Conservation (phyloP, 2,113 vertebrate genomes). For the Periophthalmus modestus region DNA sequence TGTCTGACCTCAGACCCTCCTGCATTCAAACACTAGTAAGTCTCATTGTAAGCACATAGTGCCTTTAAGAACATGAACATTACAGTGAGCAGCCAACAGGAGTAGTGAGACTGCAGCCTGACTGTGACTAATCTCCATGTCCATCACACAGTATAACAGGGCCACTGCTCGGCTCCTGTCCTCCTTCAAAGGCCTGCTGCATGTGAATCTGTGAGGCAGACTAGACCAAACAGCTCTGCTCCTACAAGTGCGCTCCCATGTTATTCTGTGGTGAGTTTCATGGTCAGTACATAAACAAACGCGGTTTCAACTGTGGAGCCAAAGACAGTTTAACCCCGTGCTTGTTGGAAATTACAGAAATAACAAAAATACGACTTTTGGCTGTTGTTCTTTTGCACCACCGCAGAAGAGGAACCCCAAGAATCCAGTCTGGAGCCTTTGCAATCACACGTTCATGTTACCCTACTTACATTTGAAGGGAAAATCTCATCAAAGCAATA, state of each 20-base stretch:
- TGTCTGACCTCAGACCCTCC: no score
- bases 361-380: conserved; percentile 75
- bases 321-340: conserved; percentile 75
- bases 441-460: conserved; percentile 64
- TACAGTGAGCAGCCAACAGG: not conserved
- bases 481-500: conserved; percentile 70
- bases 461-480: conserved; percentile 61
- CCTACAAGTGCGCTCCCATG: conserved; percentile 72
- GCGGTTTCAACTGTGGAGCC: conserved; percentile 72
- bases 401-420: conserved; percentile 67
- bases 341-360: conserved; percentile 76
- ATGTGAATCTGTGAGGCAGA: conserved; percentile 72
- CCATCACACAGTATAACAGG: conserved; percentile 71
- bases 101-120: conserved; percentile 20
- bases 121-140: conserved; percentile 48
- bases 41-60: not conserved
- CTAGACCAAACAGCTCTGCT: conserved; percentile 77
- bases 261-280: conserved; percentile 79
- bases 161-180: conserved; percentile 43
- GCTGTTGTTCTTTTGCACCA: conserved; percentile 59
- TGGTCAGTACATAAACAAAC: conserved; percentile 81
- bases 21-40: no score
- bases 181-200: conserved; percentile 72
- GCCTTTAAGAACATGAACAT: not conserved
- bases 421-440: conserved; percentile 72